A percentile compares a stretch with the other conserved stretches of the same genome.
phyloP scores from a whole-genome alignment of 2,113 vertebrate genomes.

The Corydoras maculifer region DNA sequence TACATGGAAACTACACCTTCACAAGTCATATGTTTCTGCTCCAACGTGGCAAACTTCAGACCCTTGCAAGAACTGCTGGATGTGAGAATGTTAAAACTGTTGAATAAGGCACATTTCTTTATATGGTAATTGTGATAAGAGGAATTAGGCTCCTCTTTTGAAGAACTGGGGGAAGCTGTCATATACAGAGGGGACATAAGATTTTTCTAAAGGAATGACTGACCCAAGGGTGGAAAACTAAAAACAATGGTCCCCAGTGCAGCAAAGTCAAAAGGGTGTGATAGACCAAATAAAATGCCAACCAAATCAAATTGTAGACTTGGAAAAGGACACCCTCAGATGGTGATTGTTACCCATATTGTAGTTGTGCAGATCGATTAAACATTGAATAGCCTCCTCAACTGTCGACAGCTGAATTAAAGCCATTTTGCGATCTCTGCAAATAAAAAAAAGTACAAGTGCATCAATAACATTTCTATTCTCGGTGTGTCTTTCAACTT shows the following conservation, averaged over 20 bases:
- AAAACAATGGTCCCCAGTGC: no score
- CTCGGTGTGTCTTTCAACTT: no score
- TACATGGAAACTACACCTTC: conserved; percentile 59
- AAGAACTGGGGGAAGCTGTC: conserved; percentile 60
- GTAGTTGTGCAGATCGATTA: conserved; percentile 98
- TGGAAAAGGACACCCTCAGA: conserved; percentile 96
- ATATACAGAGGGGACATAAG: conserved; percentile 56
- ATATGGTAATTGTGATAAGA: conserved; percentile 67
- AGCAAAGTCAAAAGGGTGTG: no score
- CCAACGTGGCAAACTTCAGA: conserved; percentile 45
- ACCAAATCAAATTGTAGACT: conserved; percentile 82
- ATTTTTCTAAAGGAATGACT: not conserved
- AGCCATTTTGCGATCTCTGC: conserved; percentile 98
- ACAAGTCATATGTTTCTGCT: conserved; percentile 57
- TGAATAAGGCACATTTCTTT: conserved; percentile 86
- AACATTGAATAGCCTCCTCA: conserved; percentile 92
- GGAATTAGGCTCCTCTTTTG: conserved; percentile 58
- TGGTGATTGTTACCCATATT: conserved; percentile 96
- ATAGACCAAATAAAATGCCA: no score
- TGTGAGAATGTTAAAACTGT: conserved; percentile 68
- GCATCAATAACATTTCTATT: not conserved
- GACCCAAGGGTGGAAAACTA: no score
- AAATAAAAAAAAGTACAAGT: conserved; percentile 54
- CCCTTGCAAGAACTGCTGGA: conserved; percentile 67
- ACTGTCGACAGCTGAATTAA: conserved; percentile 95